phyloP scores from a whole-genome alignment of 1,140 invertebrate genomes.

The Campoletis sonorensis region DNA sequence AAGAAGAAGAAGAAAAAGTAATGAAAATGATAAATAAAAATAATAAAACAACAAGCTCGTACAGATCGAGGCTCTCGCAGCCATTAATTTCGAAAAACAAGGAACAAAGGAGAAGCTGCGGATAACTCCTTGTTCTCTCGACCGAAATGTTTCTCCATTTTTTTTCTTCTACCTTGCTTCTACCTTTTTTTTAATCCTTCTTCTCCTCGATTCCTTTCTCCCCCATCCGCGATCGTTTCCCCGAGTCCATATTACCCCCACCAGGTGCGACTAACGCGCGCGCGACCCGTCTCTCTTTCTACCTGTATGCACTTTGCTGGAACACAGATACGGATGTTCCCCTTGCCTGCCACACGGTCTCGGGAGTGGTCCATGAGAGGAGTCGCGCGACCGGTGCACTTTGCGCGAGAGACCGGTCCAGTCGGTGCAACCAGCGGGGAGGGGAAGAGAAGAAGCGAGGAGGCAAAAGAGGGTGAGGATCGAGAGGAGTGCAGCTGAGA shows the following conservation, averaged over 20 bases:
- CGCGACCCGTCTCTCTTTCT: conserved; percentile 4
- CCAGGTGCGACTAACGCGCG: background rate
- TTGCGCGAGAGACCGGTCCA: conserved; percentile 48
- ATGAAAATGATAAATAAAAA: background rate
- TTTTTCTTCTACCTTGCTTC: conserved; percentile 45
- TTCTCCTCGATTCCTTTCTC: background rate
- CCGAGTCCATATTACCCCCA: conserved; percentile 9
- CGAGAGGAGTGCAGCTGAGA: background rate
- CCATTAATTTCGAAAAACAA: conserved; percentile 72
- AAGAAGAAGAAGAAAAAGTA: background rate
- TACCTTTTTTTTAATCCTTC: conserved; percentile 39
- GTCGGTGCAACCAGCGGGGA: conserved; percentile 21
- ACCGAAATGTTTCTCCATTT: conserved; percentile 10
- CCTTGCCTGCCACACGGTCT: conserved; percentile 8
- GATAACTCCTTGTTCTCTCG: conserved; percentile 36
- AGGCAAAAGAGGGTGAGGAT: conserved; percentile 11
- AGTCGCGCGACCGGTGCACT: conserved; percentile 31
- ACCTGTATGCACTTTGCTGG: conserved; percentile 29
- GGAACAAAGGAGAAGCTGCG: conserved; percentile 64
- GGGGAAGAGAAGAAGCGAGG: conserved; percentile 1
- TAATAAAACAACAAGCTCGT: background rate
- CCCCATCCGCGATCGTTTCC: background rate
- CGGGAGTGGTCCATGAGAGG: conserved; percentile 54
- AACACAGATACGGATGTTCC: conserved; percentile 8
- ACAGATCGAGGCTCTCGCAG: conserved; percentile 40